phyloP scores from a whole-genome alignment of 2,113 vertebrate species.

The Maccullochella peelii region DNA sequence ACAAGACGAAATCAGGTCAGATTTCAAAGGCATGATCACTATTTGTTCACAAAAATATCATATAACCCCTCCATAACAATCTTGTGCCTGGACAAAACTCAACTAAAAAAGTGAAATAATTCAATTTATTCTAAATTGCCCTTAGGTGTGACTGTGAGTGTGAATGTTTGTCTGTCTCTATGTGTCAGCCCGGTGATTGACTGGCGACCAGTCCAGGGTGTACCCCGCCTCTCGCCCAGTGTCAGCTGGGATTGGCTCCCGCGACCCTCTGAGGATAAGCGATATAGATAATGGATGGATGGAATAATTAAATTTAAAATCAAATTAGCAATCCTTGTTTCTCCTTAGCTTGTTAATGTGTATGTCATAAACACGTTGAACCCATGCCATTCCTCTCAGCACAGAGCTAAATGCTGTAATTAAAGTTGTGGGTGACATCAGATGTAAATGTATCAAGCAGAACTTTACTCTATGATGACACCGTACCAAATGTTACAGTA shows the following conservation, averaged over 20 bases:
- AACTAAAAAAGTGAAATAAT: no score
- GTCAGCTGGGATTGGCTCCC: no score
- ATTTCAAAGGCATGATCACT: slow-evolving; percentile 15
- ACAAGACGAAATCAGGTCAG: slow-evolving; percentile 15
- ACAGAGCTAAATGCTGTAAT: slow-evolving; percentile 8
- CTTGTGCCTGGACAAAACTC: neutral
- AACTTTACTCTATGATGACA: neutral
- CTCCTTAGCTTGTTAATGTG: slow-evolving; percentile 22
- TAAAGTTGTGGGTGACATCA: neutral
- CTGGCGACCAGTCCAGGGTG: no score
- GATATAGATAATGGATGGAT: no score
- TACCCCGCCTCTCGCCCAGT: no score
- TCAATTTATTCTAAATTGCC: no score
- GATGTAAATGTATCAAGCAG: slow-evolving; percentile 8
- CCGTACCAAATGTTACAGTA: neutral
- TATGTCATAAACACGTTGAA: neutral
- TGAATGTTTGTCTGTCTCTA: no score
- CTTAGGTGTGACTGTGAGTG: no score
- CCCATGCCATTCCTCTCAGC: slow-evolving; percentile 24
- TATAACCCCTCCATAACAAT: neutral
- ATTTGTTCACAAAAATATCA: slow-evolving; percentile 17
- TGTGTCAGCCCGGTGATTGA: no score
- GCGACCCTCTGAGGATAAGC: no score
- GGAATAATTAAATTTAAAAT: neutral
- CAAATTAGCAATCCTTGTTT: slow-evolving; percentile 1